These are phyloP conservation scores for Esox masquinongy DNA, from an alignment of 2,797 vertebrate species.

Conservation along the genomic window DNA sequence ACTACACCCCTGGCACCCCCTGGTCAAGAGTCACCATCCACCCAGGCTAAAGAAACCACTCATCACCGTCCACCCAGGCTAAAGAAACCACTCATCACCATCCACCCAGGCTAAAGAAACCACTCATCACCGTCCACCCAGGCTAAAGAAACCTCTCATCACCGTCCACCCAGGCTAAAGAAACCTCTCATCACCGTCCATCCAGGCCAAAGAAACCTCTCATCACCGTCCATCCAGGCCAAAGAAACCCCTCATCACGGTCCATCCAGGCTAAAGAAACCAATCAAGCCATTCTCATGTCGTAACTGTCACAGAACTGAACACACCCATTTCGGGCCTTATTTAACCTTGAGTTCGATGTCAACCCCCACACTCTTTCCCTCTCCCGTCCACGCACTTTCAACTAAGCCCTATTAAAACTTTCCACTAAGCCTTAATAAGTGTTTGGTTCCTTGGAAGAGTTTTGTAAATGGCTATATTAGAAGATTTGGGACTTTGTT, in stretches of 20 bases:
- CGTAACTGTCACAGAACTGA: neutral
- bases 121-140: neutral
- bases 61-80: no score
- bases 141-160: constrained; percentile 2
- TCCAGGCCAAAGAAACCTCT: neutral
- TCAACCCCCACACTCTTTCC: neutral
- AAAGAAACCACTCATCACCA: constrained; percentile 3
- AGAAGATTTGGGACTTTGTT: neutral
- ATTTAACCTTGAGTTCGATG: neutral
- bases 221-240: constrained; percentile 8
- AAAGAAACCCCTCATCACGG: constrained; percentile 13
- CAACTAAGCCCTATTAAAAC: neutral
- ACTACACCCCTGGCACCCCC: neutral
- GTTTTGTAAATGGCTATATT: neutral
- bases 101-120: constrained; percentile 17
- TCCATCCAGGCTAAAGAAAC: neutral
- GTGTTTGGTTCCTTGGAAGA: neutral
- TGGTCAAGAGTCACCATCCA: constrained; percentile 1
- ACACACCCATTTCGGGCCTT: neutral
- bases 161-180: constrained; percentile 9
- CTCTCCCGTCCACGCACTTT: neutral
- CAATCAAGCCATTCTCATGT: constrained; percentile 17
- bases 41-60: constrained; percentile 18
- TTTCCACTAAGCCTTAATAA: neutral
- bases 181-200: constrained; percentile 13